Evolutionary conservation across 2,113 vertebrate species (phyloP).

Genomic region (Percopsis transmontana): DNA sequence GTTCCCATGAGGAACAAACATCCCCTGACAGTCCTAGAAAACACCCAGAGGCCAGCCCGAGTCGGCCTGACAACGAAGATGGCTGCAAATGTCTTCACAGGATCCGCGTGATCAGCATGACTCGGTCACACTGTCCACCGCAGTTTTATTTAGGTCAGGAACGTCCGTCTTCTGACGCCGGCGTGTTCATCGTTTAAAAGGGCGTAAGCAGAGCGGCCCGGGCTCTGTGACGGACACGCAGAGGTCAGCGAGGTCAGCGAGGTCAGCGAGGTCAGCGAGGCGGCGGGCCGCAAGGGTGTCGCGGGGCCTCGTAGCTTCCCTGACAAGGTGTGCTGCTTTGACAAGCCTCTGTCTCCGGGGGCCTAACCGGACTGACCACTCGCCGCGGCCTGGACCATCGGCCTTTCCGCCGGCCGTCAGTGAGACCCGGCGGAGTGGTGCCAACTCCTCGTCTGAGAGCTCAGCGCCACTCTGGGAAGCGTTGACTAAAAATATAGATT

Average conservation of each 20-base stretch:
- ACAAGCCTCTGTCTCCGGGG: slow-evolving; percentile 52
- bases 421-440: slow-evolving; percentile 10
- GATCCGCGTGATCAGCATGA: background rate
- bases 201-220: too few species aligned
- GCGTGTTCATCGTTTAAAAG: background rate
- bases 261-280: too few species aligned
- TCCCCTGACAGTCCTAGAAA: slow-evolving; percentile 3
- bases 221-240: slow-evolving; percentile 6
- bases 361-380: slow-evolving; percentile 44
- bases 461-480: slow-evolving; percentile 29
- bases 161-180: background rate
- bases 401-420: slow-evolving; percentile 26
- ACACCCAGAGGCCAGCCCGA: slow-evolving; percentile 30
- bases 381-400: slow-evolving; percentile 52
- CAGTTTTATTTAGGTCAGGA: background rate
- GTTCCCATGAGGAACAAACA: slow-evolving; percentile 43
- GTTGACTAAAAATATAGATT: slow-evolving; percentile 63
- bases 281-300: slow-evolving; percentile 17
- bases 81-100: slow-evolving; percentile 3
- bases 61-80: slow-evolving; percentile 39
- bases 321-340: slow-evolving; percentile 55
- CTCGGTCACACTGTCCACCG: slow-evolving; percentile 11
- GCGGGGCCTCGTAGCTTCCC: slow-evolving; percentile 26
- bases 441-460: slow-evolving; percentile 55
- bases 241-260: too few species aligned